These are phyloP conservation scores for Rhincodon typus DNA, from an alignment of 2,797 vertebrate genomes.

Conservation along the genomic window DNA sequence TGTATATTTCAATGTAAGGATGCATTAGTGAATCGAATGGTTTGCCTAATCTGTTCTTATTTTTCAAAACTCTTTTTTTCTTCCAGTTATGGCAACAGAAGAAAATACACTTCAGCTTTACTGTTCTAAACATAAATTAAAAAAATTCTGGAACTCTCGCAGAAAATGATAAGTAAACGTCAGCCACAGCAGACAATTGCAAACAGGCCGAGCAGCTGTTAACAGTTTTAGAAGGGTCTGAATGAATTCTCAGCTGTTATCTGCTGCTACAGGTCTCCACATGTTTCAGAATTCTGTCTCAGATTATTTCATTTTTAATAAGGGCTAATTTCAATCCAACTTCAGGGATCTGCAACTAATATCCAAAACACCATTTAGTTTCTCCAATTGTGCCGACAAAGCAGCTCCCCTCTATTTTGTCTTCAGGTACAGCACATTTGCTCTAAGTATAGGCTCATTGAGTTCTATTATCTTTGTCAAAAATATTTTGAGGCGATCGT, in stretches of 20 bases:
- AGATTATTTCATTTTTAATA: slow-evolving; percentile 17
- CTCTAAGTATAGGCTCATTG: background rate
- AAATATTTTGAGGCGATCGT: background rate
- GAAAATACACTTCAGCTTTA: background rate
- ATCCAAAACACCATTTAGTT: background rate
- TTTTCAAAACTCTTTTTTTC: background rate
- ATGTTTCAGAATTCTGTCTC: background rate
- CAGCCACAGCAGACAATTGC: background rate
- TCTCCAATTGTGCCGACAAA: background rate
- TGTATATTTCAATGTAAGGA: background rate
- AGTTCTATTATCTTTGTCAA: background rate
- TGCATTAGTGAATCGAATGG: background rate
- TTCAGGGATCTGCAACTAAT: too few species aligned
- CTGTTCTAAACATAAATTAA: background rate
- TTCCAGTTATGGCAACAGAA: background rate
- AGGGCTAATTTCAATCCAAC: background rate
- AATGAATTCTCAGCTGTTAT: slow-evolving; percentile 26
- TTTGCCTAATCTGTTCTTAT: background rate
- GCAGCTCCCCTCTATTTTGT: background rate
- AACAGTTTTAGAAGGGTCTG: background rate
- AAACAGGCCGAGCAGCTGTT: slow-evolving; percentile 8
- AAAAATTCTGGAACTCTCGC: background rate
- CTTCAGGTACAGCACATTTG: background rate
- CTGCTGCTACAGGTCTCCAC: background rate
- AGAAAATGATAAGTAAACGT: background rate